Evolutionary conservation across 2,113 vertebrate species (phyloP), one percentile per base, ranked within the genome.

Genomic region (Scatophagus argus): DNA sequence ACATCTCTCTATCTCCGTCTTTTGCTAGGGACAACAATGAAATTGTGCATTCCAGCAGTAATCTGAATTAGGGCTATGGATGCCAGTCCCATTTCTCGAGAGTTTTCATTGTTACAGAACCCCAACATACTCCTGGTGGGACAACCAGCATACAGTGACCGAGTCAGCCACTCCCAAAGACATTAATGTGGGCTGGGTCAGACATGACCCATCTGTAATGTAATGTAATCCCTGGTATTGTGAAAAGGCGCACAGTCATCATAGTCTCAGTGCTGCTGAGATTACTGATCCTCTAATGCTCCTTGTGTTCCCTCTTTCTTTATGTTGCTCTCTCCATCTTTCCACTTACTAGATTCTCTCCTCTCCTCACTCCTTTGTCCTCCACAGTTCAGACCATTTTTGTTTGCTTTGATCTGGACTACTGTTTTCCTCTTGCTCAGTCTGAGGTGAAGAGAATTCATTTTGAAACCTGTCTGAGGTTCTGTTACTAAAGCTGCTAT

Each of bases 171-270:
- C 65, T 83, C 81, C 73, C 63, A 80, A 74, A 74, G 67, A 62
- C 66, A 60, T 80, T n/a, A 70, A 17, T 65, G 41, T 52, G 11
- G 32, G 56, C 41, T 58, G 13, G 43, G 71, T 87, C 58, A 47
- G 79, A 79, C 46, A 5, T 32, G 62, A 39, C 49, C 25, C 1
- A 25, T 72, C 71, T 86, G 82, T 77, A 74, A 85, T 86, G 82
- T 77, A 74, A 85, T 66, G 14, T 63, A 68, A 89, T 82, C 73
- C 77, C 61, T 44, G 31, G 23, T 71, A 34, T 84, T 86, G 55
- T 84, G 65, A 70, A 59, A 74, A 78, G 61, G 69, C n/a, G 59
- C 51, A 10, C 51, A 52, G 74, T 65, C 64, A 55, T 71, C 36
- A 34, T 39, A 46, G 46, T 43, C 66, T 77, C 46, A 32, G 17